These are phyloP conservation scores for Cyprinodon tularosa DNA, from an alignment of 2,113 vertebrate genomes.

Conservation along the genomic window DNA sequence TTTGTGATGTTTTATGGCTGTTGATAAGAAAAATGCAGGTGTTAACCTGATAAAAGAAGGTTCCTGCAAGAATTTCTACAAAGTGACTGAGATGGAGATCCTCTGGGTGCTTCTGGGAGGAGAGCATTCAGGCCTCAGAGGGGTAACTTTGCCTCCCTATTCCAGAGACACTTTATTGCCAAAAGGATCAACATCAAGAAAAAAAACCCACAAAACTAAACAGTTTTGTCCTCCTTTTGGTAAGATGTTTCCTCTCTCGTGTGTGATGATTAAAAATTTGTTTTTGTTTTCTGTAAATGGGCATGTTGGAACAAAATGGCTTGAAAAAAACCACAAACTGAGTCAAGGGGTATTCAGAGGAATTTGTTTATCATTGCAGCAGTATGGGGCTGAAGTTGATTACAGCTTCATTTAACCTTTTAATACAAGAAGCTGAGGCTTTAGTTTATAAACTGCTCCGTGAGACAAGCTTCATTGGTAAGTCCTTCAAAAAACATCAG, in stretches of 20 bases:
- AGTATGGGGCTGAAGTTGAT: conserved; percentile 30
- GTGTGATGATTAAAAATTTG: conserved; percentile 7
- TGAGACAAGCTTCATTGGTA: not conserved
- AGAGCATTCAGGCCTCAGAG: conserved; percentile 49
- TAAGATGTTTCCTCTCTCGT: conserved; percentile 5
- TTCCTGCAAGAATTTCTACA: conserved; percentile 19
- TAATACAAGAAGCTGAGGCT: conserved; percentile 2
- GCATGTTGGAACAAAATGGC: conserved; percentile 8
- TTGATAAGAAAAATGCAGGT: no score
- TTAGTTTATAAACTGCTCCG: not conserved
- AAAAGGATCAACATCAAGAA: conserved; percentile 17
- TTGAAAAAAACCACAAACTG: not conserved
- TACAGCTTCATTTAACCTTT: conserved; percentile 30
- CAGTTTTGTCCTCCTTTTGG: conserved; percentile 19
- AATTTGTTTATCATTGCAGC: conserved; percentile 24
- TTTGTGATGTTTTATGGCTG: no score
- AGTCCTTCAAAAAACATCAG: not conserved
- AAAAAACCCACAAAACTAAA: conserved; percentile 20
- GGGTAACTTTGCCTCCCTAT: conserved; percentile 36
- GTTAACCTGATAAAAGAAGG: conserved; percentile 1
- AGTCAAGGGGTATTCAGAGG: conserved; percentile 12
- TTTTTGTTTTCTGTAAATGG: conserved; percentile 5
- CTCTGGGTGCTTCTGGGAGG: conserved; percentile 45
- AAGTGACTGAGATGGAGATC: conserved; percentile 34
- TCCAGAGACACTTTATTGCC: conserved; percentile 28